phyloP scores from a whole-genome alignment of 2,113 vertebrate species.

The Corynorhinus townsendii region DNA sequence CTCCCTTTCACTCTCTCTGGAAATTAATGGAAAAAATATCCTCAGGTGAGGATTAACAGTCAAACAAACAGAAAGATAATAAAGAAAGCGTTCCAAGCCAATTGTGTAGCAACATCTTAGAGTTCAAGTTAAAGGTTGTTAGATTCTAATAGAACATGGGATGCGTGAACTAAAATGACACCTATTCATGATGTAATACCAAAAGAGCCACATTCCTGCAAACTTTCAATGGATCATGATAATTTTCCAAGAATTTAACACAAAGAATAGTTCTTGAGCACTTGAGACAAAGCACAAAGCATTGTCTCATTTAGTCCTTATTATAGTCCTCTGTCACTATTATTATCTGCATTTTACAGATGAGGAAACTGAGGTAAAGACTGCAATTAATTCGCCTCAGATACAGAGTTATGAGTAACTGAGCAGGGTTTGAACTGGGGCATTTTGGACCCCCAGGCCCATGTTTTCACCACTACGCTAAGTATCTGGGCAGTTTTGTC shows the following conservation, averaged over 20 bases:
- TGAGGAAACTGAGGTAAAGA: not conserved
- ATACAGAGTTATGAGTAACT: not conserved
- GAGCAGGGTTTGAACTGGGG: not conserved
- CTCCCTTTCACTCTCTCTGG: too few relatives aligned
- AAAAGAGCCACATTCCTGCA: not conserved
- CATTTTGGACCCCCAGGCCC: not conserved
- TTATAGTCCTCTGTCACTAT: not conserved
- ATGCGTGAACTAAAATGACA: not conserved
- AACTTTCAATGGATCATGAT: not conserved
- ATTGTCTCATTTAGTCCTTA: not conserved
- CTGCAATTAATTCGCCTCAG: not conserved
- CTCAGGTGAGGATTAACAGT: too few relatives aligned
- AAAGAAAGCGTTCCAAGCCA: not conserved
- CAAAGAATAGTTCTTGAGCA: not conserved
- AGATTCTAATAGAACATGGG: not conserved
- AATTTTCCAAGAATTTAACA: conserved; percentile 15
- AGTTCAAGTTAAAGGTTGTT: not conserved
- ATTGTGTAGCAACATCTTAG: not conserved
- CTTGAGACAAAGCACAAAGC: not conserved
- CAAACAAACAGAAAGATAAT: too few relatives aligned
- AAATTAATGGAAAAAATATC: too few relatives aligned
- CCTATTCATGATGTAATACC: not conserved
- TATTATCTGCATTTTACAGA: not conserved
- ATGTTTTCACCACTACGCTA: not conserved
- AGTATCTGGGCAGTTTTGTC: not conserved